phyloP scores from a whole-genome alignment of 1,140 invertebrate genomes.

The Apis dorsata region DNA sequence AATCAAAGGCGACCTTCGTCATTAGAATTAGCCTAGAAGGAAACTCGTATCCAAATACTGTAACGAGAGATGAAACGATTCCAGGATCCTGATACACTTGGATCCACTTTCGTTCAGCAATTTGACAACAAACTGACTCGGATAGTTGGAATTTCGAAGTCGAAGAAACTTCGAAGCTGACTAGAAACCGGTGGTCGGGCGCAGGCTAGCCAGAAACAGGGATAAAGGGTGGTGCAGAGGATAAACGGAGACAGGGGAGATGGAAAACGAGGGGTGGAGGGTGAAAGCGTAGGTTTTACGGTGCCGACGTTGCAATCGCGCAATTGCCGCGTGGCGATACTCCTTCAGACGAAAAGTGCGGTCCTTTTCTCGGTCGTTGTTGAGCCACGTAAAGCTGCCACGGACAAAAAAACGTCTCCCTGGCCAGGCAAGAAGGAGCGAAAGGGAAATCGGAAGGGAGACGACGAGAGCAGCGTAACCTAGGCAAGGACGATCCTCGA shows the following conservation, averaged over 20 bases:
- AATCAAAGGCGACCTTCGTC: background rate
- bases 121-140: background rate
- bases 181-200: background rate
- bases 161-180: slow-evolving; percentile 4
- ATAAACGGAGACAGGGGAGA: too few relatives aligned
- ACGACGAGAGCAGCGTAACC: background rate
- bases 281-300: slow-evolving; percentile 20
- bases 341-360: slow-evolving; percentile 77
- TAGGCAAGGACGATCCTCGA: slow-evolving; percentile 58
- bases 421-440: background rate
- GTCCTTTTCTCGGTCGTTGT: slow-evolving; percentile 78
- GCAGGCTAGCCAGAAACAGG: background rate
- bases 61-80: background rate
- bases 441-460: background rate
- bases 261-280: background rate
- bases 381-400: slow-evolving; percentile 66
- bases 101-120: background rate
- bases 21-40: background rate
- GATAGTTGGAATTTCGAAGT: background rate
- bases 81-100: background rate
- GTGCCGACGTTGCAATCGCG: slow-evolving; percentile 42
- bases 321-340: slow-evolving; percentile 67
- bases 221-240: background rate
- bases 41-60: background rate
- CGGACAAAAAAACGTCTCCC: slow-evolving; percentile 26